Base-by-base conservation (phyloP, 2,113 vertebrate genomes). In the Narcine bancroftii region DNA sequence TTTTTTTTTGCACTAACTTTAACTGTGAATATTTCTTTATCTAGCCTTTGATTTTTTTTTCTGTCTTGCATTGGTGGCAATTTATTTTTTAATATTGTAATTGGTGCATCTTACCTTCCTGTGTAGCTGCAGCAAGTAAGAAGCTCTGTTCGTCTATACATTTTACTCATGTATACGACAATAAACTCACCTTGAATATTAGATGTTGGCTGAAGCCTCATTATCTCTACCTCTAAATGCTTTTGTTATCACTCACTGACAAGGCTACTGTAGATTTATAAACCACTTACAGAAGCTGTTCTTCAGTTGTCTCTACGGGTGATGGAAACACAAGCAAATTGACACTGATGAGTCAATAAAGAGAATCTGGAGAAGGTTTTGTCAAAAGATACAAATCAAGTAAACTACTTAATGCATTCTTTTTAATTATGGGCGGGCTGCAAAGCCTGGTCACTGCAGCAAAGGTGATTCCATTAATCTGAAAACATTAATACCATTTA, bases 351-450 rank as follows among this genome's bases (percentile, higher is more conserved):
- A 87, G 53, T 87, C 33, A 36, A 87, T 60, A 87, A 71, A 21
- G 89, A 69, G 65, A 91, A 91, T 39, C 39, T 29, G 29, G 89
- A 47, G 39, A 91, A 91, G 39, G 65, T 91, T 91, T 71, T 66
- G 89, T 91, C 63, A 91, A 91, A 91, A 91, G 87, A 69, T 69
- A 91, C 87, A 91, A 91, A 91, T 91, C 65, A 91, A 91, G n/a
- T 91, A 24, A 91, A 91, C 36, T 45, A 91, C 10, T 69, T 91
- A 91, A 91, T 91, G 63, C 69, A 9, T 69, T 66, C 39, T 45
- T 66, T n/a, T 91, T 69, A 91, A 45, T 42, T 65, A 45, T 69
- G 63, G 19, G 65, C 36, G 11, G 63, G 87, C 39, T 91, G 56
- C 60, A 29, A 69, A 91, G 7, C 21, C 39, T 91, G 15, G 21